phyloP scores from a whole-genome alignment of 2,113 vertebrate species.

The Saccopteryx bilineata region DNA sequence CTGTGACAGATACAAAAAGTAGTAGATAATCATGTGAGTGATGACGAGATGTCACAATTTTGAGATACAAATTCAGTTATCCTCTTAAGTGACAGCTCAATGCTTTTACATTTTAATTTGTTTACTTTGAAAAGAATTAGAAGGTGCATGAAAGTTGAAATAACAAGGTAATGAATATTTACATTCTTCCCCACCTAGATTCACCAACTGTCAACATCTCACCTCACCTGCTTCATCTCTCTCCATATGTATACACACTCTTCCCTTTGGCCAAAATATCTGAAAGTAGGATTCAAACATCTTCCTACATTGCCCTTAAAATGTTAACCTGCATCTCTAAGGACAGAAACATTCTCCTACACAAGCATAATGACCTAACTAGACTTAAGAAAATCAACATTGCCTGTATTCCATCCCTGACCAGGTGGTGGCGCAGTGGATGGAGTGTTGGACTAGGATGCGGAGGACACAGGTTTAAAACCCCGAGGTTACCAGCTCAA shows the following conservation, averaged over 20 bases:
- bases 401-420: background rate
- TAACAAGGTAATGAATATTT: background rate
- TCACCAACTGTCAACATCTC: background rate
- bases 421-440: no score
- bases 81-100: background rate
- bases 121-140: background rate
- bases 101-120: background rate
- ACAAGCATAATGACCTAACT: background rate
- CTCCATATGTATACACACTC: background rate
- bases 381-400: slow-evolving; percentile 30
- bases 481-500: no score
- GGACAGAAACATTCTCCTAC: background rate
- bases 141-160: background rate
- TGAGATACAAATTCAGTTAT: slow-evolving; percentile 11
- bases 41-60: background rate
- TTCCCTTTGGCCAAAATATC: slow-evolving; percentile 25
- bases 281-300: background rate
- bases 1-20: background rate
- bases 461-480: no score
- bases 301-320: background rate
- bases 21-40: background rate
- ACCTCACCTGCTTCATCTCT: background rate
- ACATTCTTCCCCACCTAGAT: background rate
- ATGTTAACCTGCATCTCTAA: background rate
- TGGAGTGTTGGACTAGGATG: no score